These are phyloP conservation scores for Schizaphis graminum DNA, from an alignment of 2,888 invertebrate genomes.

Conservation along the genomic window DNA sequence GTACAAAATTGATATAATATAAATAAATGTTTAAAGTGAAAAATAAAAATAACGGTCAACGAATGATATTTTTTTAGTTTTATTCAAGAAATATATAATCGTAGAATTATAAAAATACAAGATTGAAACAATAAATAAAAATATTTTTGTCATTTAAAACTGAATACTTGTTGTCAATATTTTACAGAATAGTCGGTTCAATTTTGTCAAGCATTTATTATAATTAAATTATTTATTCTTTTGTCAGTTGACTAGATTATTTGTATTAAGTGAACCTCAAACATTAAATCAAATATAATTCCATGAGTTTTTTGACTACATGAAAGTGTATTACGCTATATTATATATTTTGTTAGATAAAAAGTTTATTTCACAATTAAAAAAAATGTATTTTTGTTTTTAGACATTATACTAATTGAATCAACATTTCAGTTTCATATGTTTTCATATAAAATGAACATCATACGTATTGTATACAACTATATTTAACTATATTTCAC, in stretches of 20 bases:
- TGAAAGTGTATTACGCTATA: not conserved
- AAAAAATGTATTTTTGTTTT: not conserved
- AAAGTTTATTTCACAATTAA: not conserved
- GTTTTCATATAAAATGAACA: not conserved
- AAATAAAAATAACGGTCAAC: not conserved
- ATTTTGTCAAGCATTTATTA: not conserved
- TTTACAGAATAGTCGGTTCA: not conserved
- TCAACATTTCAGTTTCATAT: not conserved
- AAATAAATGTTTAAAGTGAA: not conserved
- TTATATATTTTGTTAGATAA: not conserved
- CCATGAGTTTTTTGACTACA: not conserved
- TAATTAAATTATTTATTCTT: not conserved
- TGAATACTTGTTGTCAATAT: not conserved
- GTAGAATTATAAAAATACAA: not conserved
- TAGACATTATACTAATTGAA: not conserved
- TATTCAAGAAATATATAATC: not conserved
- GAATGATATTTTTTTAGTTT: not conserved
- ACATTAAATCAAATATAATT: not conserved
- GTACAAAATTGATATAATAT: not conserved
- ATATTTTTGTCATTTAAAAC: not conserved
- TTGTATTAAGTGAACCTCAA: not conserved
- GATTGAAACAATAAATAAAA: not conserved
- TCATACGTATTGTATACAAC: not conserved
- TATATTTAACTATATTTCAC: not conserved
- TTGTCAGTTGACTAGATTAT: not conserved